Evolutionary conservation across 2,888 invertebrate species (phyloP).

Genomic region (Drosophila nigricruria): DNA sequence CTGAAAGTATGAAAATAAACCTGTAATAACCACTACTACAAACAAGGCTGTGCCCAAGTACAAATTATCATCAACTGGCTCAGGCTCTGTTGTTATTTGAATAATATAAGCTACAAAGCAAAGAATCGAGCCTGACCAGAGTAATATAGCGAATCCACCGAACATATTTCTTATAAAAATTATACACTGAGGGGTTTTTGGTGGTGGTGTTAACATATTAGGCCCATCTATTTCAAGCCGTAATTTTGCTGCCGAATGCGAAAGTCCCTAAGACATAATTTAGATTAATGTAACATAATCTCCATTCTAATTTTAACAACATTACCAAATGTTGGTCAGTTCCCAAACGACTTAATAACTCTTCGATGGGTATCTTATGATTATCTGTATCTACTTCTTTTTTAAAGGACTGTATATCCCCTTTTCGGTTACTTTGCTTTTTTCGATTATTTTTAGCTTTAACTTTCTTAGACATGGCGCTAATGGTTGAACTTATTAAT

Average conservation of each 20-base stretch:
- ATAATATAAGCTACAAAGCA: slow-evolving; percentile 98
- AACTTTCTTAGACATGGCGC: slow-evolving; percentile 7
- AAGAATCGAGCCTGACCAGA: slow-evolving; percentile 98
- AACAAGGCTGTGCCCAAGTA: slow-evolving; percentile 97
- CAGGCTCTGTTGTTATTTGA: slow-evolving; percentile 95
- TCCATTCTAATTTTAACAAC: background rate
- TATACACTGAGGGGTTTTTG: slow-evolving; percentile 98
- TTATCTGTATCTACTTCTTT: slow-evolving; percentile 44
- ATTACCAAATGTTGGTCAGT: slow-evolving; percentile 92
- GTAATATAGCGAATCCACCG: slow-evolving; percentile 96
- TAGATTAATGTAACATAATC: background rate
- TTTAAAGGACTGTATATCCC: slow-evolving; percentile 16
- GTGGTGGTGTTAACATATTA: slow-evolving; percentile 97
- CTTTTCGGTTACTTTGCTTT: background rate
- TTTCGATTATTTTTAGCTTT: background rate
- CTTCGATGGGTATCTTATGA: slow-evolving; percentile 91
- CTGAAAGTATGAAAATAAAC: slow-evolving; percentile 99
- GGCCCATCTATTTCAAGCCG: slow-evolving; percentile 97
- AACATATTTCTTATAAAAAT: slow-evolving; percentile 99
- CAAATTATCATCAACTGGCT: slow-evolving; percentile 97
- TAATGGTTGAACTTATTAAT: background rate
- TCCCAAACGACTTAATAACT: slow-evolving; percentile 95
- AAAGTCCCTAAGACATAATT: slow-evolving; percentile 91
- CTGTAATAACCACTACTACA: slow-evolving; percentile 97
- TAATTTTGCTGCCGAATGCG: slow-evolving; percentile 97